Evolutionary conservation across 2,888 invertebrate species (phyloP).

Genomic region (Macropis europaea): DNA sequence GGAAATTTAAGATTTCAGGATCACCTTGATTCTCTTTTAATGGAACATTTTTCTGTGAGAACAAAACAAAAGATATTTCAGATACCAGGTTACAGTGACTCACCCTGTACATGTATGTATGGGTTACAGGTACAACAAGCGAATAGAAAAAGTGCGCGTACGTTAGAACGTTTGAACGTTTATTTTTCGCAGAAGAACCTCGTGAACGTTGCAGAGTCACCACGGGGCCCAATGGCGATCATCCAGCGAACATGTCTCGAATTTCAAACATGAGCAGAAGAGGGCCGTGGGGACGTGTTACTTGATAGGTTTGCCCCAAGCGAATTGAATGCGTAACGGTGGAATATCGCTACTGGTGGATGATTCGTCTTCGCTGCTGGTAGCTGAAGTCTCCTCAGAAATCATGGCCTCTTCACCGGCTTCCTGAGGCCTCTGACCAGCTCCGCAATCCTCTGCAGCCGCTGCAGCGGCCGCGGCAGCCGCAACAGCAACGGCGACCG

Average conservation of each 20-base stretch:
- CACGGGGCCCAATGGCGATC: slow-evolving; percentile 4
- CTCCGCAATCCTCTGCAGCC: slow-evolving; percentile 70
- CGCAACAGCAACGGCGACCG: slow-evolving; percentile 71
- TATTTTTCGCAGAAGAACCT: too few relatives aligned
- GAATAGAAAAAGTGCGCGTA: slow-evolving; percentile 53
- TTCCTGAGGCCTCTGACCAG: slow-evolving; percentile 83
- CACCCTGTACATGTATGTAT: too few relatives aligned
- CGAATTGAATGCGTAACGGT: slow-evolving; percentile 65
- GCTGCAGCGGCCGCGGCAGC: slow-evolving; percentile 77
- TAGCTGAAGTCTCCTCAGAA: slow-evolving; percentile 80
- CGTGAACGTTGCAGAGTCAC: slow-evolving; percentile 2
- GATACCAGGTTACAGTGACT: too few relatives aligned
- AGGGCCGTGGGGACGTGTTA: slow-evolving; percentile 45
- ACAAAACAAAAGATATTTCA: too few relatives aligned
- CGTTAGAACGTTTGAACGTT: slow-evolving; percentile 14
- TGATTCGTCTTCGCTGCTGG: slow-evolving; percentile 77
- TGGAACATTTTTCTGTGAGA: too few relatives aligned
- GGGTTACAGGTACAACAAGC: slow-evolving; percentile 44
- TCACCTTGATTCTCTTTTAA: too few relatives aligned
- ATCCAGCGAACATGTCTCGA: slow-evolving; percentile 9
- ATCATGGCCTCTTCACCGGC: slow-evolving; percentile 87
- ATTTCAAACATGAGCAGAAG: too few relatives aligned
- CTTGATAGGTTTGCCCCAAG: slow-evolving; percentile 63
- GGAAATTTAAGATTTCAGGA: too few relatives aligned
- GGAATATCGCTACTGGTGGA: slow-evolving; percentile 77